Evolutionary conservation across 2,113 vertebrate species (phyloP).

Genomic region (Leuciscus idus): DNA sequence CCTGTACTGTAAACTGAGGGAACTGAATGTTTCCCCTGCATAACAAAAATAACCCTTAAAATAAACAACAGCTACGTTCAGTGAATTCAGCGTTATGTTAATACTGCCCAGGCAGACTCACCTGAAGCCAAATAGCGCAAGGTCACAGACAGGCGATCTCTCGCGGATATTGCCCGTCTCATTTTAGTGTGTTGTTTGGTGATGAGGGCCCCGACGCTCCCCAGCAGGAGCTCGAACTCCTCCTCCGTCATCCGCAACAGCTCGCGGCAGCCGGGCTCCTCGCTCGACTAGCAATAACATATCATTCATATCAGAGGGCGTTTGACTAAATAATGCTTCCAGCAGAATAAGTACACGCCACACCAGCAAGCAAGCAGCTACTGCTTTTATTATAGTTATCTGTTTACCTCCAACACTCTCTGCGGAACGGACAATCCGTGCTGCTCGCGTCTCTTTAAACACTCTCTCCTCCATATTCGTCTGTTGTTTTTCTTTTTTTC

Average conservation of each 20-base stretch:
- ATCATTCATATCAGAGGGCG: too few species aligned
- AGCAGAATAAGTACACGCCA: too few species aligned
- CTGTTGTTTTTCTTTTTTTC: background rate
- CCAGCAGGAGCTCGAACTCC: constrained; percentile 40
- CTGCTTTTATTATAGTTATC: too few species aligned
- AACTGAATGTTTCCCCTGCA: constrained; percentile 32
- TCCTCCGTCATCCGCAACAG: constrained; percentile 39
- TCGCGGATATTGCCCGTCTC: constrained; percentile 32
- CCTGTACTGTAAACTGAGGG: constrained; percentile 34
- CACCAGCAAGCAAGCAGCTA: too few species aligned
- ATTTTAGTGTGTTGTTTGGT: constrained; percentile 40
- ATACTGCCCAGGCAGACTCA: constrained; percentile 5
- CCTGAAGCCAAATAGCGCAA: constrained; percentile 46
- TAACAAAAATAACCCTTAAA: background rate
- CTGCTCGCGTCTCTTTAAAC: background rate
- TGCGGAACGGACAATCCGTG: background rate
- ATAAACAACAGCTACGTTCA: too few species aligned
- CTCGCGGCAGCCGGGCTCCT: constrained; percentile 11
- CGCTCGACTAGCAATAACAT: background rate
- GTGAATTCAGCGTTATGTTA: background rate
- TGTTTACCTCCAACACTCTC: constrained; percentile 1
- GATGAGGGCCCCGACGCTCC: constrained; percentile 21
- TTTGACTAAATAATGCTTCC: too few species aligned
- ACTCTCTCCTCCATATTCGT: constrained; percentile 3
- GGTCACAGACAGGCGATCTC: constrained; percentile 35